Evolutionary conservation across 2,113 vertebrate species (phyloP).

Genomic region (Peucedramus taeniatus): DNA sequence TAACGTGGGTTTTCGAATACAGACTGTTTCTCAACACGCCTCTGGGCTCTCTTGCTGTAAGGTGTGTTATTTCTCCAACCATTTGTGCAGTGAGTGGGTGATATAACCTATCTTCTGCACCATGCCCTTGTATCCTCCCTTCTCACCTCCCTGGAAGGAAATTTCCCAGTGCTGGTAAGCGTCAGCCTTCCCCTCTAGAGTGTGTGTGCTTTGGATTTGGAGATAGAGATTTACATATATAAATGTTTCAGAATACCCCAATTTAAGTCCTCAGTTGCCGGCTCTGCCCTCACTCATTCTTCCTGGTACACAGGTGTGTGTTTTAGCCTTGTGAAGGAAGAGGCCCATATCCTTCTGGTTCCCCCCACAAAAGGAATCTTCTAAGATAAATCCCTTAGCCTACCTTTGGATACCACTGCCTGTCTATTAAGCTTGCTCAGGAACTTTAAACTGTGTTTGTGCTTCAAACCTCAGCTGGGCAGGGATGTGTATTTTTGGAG

Average conservation of each 20-base stretch:
- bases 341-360: background rate
- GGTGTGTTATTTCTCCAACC: background rate
- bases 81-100: background rate
- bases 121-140: background rate
- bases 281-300: background rate
- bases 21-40: background rate
- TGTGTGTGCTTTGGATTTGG: slow-evolving; percentile 34
- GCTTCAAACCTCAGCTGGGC: background rate
- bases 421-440: background rate
- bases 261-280: background rate
- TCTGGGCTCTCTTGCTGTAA: background rate
- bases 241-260: background rate
- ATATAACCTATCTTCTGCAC: background rate
- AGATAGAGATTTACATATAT: background rate
- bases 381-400: background rate
- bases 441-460: background rate
- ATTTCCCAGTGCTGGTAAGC: background rate
- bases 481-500: background rate
- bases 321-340: background rate
- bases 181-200: background rate
- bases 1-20: background rate
- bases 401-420: background rate
- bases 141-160: slow-evolving; percentile 7
- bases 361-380: background rate
- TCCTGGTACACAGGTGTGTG: background rate